phyloP scores from a whole-genome alignment of 2,113 vertebrate genomes.

The Panthera tigris region DNA sequence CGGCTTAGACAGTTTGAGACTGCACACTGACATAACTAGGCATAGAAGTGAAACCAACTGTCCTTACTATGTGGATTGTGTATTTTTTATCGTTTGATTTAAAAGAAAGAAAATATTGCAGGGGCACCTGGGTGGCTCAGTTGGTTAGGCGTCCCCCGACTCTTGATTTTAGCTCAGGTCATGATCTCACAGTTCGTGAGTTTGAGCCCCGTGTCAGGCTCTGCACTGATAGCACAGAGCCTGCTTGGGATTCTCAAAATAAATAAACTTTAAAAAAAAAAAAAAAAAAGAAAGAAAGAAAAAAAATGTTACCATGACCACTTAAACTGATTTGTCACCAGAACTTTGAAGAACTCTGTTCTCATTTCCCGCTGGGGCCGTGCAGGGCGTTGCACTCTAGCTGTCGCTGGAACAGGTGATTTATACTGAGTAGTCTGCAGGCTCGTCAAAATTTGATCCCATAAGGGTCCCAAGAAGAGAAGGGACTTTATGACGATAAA shows the following conservation, averaged over 20 bases:
- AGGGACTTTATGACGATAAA: neutral
- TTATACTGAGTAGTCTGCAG: neutral
- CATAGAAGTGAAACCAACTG: neutral
- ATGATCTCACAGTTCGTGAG: no score
- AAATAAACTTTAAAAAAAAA: no score
- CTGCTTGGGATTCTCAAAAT: no score
- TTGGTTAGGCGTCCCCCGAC: no score
- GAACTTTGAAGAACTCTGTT: neutral
- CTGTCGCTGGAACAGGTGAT: no score
- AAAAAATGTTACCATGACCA: neutral
- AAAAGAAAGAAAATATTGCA: neutral
- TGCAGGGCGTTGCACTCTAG: neutral
- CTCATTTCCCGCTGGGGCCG: neutral
- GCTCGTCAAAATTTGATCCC: neutral
- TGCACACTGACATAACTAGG: neutral
- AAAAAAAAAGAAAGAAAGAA: no score
- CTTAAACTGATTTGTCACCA: neutral
- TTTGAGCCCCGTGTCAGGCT: no score
- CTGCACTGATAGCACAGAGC: no score
- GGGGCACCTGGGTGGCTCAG: no score
- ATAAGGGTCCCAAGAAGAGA: neutral
- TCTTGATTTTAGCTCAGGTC: no score
- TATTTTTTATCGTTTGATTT: neutral
- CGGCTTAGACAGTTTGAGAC: neutral
- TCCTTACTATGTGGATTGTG: neutral